Percentiles rank a stretch among this genome's conserved stretches.
These are phyloP conservation scores for Littorina saxatilis DNA, from an alignment of 1,140 invertebrate species.

Conservation along the genomic window DNA sequence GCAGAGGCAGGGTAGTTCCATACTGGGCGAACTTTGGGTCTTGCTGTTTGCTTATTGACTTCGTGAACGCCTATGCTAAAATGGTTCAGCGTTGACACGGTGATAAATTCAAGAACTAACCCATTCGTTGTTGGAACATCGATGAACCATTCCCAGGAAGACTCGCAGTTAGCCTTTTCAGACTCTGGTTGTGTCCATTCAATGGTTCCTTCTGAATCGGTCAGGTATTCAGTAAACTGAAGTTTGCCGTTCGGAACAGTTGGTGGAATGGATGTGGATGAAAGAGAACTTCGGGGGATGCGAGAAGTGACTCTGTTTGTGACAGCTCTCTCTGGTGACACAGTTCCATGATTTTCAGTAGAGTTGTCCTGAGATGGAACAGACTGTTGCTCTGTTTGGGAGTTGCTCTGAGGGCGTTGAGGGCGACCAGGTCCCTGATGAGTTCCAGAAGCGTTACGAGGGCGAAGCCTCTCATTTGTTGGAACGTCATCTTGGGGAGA, in stretches of 20 bases:
- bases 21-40: background rate
- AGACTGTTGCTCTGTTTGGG: too few relatives aligned
- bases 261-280: background rate
- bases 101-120: background rate
- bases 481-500: too few relatives aligned
- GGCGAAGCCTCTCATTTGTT: too few relatives aligned
- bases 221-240: background rate
- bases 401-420: too few relatives aligned
- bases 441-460: too few relatives aligned
- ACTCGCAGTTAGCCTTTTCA: background rate
- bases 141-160: background rate
- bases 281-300: background rate
- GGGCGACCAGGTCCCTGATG: too few relatives aligned
- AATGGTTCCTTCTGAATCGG: background rate
- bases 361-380: background rate
- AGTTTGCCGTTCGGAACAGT: background rate
- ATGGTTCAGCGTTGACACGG: background rate
- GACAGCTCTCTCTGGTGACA: background rate
- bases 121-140: background rate
- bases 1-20: background rate
- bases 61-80: background rate
- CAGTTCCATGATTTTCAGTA: background rate
- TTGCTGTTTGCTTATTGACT: background rate
- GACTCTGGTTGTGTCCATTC: too few relatives aligned
- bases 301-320: background rate